These are phyloP conservation scores for Cotesia glomerata DNA, from an alignment of 1,140 invertebrate genomes.

Conservation along the genomic window DNA sequence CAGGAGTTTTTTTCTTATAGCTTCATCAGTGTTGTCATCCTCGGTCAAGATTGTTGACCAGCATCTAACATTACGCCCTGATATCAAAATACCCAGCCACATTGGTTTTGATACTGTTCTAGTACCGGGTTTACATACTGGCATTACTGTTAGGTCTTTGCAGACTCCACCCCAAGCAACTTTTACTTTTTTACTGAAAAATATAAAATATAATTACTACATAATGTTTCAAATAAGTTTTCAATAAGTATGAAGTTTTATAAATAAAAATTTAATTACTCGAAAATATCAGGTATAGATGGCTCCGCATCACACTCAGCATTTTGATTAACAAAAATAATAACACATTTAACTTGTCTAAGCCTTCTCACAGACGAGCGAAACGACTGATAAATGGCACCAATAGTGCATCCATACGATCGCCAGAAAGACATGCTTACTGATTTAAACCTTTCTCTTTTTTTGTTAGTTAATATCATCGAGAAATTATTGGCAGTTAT, in stretches of 20 bases:
- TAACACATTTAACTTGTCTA: too few species aligned
- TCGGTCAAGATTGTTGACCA: constrained; percentile 52
- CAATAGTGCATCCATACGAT: background rate
- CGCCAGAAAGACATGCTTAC: background rate
- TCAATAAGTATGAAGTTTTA: constrained; percentile 10
- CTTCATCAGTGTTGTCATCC: constrained; percentile 36
- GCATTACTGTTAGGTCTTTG: constrained; percentile 34
- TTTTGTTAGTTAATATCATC: constrained; percentile 9
- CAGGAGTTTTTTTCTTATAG: constrained; percentile 40
- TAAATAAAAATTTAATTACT: background rate
- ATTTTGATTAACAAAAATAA: too few species aligned
- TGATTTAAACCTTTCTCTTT: constrained; percentile 3
- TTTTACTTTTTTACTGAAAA: constrained; percentile 27
- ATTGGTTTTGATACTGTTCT: constrained; percentile 14
- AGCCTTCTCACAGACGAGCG: too few species aligned
- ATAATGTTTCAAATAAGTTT: too few species aligned
- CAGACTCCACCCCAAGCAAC: constrained; percentile 44
- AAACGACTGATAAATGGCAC: too few species aligned
- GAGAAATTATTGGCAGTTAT: background rate
- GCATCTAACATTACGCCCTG: constrained; percentile 43
- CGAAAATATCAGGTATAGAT: too few species aligned
- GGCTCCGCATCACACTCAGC: too few species aligned
- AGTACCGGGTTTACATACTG: constrained; percentile 7
- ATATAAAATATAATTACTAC: too few species aligned
- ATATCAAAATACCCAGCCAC: constrained; percentile 45